phyloP scores from a whole-genome alignment of 30 jellyfish, hydroid and myxozoan genomes.

The Cassiopea andromeda region DNA sequence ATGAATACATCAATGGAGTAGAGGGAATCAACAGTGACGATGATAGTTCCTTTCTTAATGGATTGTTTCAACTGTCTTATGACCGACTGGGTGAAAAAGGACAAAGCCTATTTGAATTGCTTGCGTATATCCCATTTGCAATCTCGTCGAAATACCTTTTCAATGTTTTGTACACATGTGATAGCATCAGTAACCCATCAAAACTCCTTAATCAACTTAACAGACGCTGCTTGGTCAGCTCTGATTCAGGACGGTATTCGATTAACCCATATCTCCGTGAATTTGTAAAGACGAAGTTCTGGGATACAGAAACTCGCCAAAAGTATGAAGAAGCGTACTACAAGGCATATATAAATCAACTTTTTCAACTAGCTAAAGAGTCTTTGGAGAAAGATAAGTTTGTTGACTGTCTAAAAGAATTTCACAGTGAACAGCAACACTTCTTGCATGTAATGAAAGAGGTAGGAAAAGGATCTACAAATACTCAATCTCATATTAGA shows the following conservation, averaged over 20 bases:
- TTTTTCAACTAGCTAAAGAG: constrained; percentile 7
- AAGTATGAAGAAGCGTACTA: not conserved
- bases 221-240: not conserved
- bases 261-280: constrained; percentile 42
- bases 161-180: not conserved
- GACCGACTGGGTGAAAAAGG: not conserved
- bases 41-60: not conserved
- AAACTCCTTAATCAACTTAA: not conserved
- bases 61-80: not conserved
- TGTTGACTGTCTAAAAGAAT: constrained; percentile 15
- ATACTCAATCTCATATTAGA: not conserved
- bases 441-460: constrained; percentile 1
- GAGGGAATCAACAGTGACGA: not conserved
- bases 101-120: not conserved
- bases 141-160: constrained; percentile 7
- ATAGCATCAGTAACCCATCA: not conserved
- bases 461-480: not conserved
- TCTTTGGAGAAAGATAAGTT: constrained; percentile 31
- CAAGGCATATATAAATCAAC: not conserved
- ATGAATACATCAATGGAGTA: no score
- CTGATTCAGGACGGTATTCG: not conserved
- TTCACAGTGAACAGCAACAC: constrained; percentile 6
- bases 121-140: constrained; percentile 41
- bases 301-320: not conserved
- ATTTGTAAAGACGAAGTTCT: not conserved